phyloP scores from a whole-genome alignment of 2,113 vertebrate species.

The Ammospiza caudacuta region DNA sequence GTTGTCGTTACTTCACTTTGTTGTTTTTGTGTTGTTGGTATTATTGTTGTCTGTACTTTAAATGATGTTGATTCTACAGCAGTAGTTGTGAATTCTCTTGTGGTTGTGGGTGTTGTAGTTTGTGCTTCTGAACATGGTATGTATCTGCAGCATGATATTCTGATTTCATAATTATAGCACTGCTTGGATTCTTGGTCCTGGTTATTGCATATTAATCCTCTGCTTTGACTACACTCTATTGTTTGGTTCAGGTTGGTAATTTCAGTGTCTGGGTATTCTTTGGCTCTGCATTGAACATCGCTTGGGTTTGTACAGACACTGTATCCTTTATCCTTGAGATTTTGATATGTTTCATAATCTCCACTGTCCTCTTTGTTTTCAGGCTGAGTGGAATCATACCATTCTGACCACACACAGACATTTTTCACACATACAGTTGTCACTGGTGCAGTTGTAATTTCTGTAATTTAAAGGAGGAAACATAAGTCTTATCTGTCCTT shows the following conservation, averaged over 20 bases:
- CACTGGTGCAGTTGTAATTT: background rate
- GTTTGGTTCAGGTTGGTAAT: conserved; percentile 58
- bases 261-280: background rate
- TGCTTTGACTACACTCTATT: conserved; percentile 10
- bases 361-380: background rate
- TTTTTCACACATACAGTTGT: conserved; percentile 62
- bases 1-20: fast-evolving
- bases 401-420: conserved; percentile 68
- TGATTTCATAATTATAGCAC: conserved; percentile 74
- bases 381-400: conserved; percentile 64
- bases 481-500: background rate
- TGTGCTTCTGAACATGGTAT: conserved; percentile 34
- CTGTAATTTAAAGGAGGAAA: conserved; percentile 16
- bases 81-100: background rate
- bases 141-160: conserved; percentile 66
- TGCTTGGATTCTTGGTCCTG: conserved; percentile 21
- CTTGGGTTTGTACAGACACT: conserved; percentile 23
- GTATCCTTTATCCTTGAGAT: conserved; percentile 47
- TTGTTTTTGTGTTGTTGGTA: background rate
- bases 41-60: background rate
- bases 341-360: conserved; percentile 71
- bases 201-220: conserved; percentile 70
- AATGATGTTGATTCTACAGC: background rate
- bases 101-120: background rate
- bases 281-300: conserved; percentile 48